These are phyloP conservation scores for Mystacides longicornis DNA, from an alignment of 2,888 invertebrate species.

Conservation along the genomic window DNA sequence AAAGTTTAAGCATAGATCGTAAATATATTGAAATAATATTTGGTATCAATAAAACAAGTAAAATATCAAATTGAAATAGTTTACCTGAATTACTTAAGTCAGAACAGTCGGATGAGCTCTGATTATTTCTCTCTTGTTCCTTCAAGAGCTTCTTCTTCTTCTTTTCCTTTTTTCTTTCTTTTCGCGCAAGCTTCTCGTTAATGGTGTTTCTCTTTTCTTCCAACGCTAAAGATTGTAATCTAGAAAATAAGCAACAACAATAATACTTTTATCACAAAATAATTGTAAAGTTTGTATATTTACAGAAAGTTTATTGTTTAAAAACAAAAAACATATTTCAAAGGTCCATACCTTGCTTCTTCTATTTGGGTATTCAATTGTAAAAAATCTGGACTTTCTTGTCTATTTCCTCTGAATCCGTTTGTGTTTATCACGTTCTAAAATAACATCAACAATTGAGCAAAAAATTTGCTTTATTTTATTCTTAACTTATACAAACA, in stretches of 20 bases:
- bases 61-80: no score
- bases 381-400: conserved; percentile 61
- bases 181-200: conserved; percentile 65
- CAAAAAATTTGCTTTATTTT: no score
- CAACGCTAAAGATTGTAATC: conserved; percentile 56
- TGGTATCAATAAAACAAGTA: no score
- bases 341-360: conserved; percentile 56
- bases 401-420: conserved; percentile 40
- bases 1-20: background rate
- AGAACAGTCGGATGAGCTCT: conserved; percentile 28
- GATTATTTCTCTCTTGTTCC: conserved; percentile 33
- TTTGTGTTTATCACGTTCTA: conserved; percentile 30
- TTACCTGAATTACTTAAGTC: conserved; percentile 26
- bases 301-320: background rate
- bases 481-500: no score
- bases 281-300: background rate
- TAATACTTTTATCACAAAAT: background rate
- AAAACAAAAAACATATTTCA: background rate
- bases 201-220: conserved; percentile 61
- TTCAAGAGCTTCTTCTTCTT: conserved; percentile 53
- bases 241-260: no score
- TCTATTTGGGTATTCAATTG: conserved; percentile 68
- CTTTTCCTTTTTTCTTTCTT: conserved; percentile 67
- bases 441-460: no score
- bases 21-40: background rate